Conservation (phyloP, 2,113 vertebrate species). For the Sardina pilchardus region DNA sequence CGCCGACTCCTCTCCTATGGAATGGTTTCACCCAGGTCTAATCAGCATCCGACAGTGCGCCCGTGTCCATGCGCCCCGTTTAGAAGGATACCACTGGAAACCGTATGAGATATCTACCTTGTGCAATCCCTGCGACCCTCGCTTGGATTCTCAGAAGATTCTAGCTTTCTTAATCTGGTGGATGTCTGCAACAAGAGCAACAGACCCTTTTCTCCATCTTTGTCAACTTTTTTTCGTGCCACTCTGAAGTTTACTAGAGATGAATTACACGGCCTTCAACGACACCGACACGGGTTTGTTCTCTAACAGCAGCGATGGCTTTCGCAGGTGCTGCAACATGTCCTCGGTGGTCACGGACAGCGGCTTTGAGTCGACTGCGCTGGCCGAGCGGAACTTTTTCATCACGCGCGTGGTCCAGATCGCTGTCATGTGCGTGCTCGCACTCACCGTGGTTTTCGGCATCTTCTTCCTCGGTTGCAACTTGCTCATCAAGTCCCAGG, state of each 20-base stretch:
- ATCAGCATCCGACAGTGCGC: neutral
- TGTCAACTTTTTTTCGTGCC: neutral
- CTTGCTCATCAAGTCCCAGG: conserved; percentile 86
- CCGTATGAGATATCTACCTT: neutral
- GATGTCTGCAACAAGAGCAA: conserved; percentile 24
- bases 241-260: conserved; percentile 33
- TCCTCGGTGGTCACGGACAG: conserved; percentile 75
- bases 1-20: neutral
- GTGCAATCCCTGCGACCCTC: neutral
- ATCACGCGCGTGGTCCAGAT: conserved; percentile 84
- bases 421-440: conserved; percentile 85
- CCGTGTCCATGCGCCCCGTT: neutral
- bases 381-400: conserved; percentile 78
- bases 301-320: conserved; percentile 69
- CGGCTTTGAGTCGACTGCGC: conserved; percentile 62
- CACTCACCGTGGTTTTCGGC: conserved; percentile 85
- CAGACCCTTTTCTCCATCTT: neutral
- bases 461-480: conserved; percentile 89
- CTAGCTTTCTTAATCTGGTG: neutral
- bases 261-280: conserved; percentile 68
- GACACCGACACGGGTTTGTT: conserved; percentile 68
- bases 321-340: conserved; percentile 74
- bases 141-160: neutral
- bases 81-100: neutral
- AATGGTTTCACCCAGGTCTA: neutral